These are phyloP conservation scores for Sogatella furcifera DNA, from an alignment of 1,140 invertebrate species.

Conservation along the genomic window DNA sequence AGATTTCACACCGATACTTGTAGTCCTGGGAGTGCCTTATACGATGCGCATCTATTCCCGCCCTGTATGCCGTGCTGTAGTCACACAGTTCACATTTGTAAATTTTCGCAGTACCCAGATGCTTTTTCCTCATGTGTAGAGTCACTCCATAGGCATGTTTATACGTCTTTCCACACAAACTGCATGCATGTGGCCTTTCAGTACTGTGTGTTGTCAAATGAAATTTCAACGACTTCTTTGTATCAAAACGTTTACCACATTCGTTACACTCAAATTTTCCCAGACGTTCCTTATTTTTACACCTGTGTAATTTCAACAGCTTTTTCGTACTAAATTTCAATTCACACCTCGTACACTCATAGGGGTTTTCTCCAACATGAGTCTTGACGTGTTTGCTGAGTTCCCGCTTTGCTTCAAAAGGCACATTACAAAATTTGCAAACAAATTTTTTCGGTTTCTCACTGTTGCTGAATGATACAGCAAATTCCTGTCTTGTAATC, in stretches of 20 bases:
- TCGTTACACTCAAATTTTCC: constrained; percentile 6
- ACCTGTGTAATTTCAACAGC: too few relatives aligned
- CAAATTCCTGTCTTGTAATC: too few relatives aligned
- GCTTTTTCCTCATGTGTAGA: constrained; percentile 27
- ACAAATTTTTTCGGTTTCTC: too few relatives aligned
- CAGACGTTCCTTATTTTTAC: too few relatives aligned
- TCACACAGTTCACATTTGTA: constrained; percentile 35
- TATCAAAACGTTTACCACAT: constrained; percentile 31
- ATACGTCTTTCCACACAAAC: constrained; percentile 36
- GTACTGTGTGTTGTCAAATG: constrained; percentile 37
- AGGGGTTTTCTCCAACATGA: constrained; percentile 1
- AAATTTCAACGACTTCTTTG: constrained; percentile 38
- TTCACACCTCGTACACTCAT: background rate
- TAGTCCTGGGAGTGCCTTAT: constrained; percentile 34
- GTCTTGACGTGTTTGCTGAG: background rate
- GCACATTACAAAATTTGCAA: constrained; percentile 4
- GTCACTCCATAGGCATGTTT: constrained; percentile 35
- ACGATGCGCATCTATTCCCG: constrained; percentile 32
- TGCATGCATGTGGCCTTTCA: constrained; percentile 37
- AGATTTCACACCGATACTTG: constrained; percentile 31
- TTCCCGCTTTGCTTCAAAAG: constrained; percentile 5
- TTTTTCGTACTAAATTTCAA: too few relatives aligned
- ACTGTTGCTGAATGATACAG: too few relatives aligned
- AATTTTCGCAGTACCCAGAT: constrained; percentile 31
- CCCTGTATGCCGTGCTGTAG: constrained; percentile 32